These are phyloP conservation scores for Pristionchus entomophagus DNA, from an alignment of 2,888 invertebrate species.

Conservation along the genomic window DNA sequence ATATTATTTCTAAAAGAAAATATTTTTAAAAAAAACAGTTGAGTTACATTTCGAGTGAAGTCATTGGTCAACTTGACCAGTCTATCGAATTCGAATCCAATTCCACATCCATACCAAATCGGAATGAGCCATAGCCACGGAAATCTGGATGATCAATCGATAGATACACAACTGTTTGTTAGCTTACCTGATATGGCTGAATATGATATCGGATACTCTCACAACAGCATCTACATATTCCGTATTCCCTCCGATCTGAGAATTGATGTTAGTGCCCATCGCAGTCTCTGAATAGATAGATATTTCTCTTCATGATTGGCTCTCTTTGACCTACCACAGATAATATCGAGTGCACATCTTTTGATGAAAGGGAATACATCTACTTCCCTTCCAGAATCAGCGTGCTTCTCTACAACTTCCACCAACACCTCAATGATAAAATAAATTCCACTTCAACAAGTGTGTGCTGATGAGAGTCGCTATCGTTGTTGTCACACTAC, in stretches of 20 bases:
- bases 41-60: slow-evolving; percentile 52
- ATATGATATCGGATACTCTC: slow-evolving; percentile 38
- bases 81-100: slow-evolving; percentile 68
- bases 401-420: slow-evolving; percentile 75
- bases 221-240: slow-evolving; percentile 38
- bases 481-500: background rate
- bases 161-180: background rate
- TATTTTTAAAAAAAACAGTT: background rate
- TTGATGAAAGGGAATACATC: slow-evolving; percentile 79
- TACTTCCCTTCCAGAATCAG: slow-evolving; percentile 70
- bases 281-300: slow-evolving; percentile 39
- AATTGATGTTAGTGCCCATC: slow-evolving; percentile 38
- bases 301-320: background rate
- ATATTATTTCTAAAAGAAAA: too few species aligned
- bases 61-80: slow-evolving; percentile 48
- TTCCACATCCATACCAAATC: slow-evolving; percentile 81
- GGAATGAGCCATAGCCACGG: slow-evolving; percentile 79
- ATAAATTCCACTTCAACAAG: background rate
- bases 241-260: slow-evolving; percentile 31
- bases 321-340: slow-evolving; percentile 63
- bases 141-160: background rate
- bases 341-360: slow-evolving; percentile 79
- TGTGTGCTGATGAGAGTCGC: background rate
- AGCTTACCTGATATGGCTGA: background rate
- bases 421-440: slow-evolving; percentile 53